Percentiles rank a stretch among this genome's conserved stretches.
Evolutionary conservation across 2,888 invertebrate species (phyloP).

Genomic region (Pyrgus malvae): DNA sequence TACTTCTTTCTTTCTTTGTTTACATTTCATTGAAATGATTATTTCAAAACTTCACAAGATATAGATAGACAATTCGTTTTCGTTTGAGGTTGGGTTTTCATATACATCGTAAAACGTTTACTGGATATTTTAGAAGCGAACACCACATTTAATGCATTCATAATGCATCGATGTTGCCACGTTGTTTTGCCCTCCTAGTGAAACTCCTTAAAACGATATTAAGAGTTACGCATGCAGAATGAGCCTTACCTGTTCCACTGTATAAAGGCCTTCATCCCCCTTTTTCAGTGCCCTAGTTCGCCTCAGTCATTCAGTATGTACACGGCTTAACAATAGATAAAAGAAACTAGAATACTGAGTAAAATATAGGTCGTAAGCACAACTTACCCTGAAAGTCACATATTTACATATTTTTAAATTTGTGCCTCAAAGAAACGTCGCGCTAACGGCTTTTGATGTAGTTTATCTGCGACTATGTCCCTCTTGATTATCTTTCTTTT

Average conservation of each 20-base stretch:
- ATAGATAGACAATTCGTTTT: no score
- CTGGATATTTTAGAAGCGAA: no score
- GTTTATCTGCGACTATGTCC: background rate
- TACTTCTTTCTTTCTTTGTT: no score
- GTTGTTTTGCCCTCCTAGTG: no score
- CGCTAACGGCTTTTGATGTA: background rate
- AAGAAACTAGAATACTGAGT: constrained; percentile 25
- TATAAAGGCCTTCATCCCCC: constrained; percentile 20
- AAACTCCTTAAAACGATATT: no score
- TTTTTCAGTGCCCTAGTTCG: constrained; percentile 20
- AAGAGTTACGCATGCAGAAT: background rate
- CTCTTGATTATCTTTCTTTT: background rate
- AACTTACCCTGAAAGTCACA: constrained; percentile 24
- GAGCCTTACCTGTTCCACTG: background rate
- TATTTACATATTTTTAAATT: constrained; percentile 25
- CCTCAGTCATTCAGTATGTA: constrained; percentile 25
- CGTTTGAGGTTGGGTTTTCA: no score
- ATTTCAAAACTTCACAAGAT: no score
- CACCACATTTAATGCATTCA: no score
- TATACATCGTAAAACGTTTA: no score
- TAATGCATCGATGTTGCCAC: no score
- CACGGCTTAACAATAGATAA: constrained; percentile 25
- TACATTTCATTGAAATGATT: no score
- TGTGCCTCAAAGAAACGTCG: constrained; percentile 14
- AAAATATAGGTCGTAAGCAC: constrained; percentile 26